A percentile compares a stretch with the other conserved stretches of the same genome.
Evolutionary conservation across 2,888 invertebrate species (phyloP).

Genomic region (Myopa tessellatipennis): DNA sequence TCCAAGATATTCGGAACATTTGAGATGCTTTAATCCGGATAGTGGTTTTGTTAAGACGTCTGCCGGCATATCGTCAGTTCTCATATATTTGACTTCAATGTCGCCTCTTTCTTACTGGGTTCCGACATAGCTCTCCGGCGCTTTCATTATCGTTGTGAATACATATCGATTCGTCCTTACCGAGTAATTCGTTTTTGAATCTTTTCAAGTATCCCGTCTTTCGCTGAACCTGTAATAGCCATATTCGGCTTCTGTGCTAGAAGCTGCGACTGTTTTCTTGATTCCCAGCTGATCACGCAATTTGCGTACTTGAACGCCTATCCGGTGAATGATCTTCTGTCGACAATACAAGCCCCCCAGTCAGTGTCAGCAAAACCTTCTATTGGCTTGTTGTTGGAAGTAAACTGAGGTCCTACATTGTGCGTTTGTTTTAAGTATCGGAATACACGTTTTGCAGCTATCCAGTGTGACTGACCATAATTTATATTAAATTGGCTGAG

Average conservation of each 20-base stretch:
- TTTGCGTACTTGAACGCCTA: conserved; percentile 40
- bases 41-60: not conserved
- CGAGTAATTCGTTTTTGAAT: conserved; percentile 27
- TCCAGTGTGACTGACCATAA: not conserved
- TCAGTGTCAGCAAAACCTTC: conserved; percentile 37
- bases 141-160: conserved; percentile 21
- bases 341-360: conserved; percentile 43
- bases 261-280: conserved; percentile 40
- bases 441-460: not conserved
- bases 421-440: not conserved
- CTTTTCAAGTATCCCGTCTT: conserved; percentile 40
- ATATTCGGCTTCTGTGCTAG: conserved; percentile 44
- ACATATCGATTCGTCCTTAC: not conserved
- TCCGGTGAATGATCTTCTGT: conserved; percentile 39
- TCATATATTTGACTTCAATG: conserved; percentile 32
- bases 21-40: not conserved
- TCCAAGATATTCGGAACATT: not conserved
- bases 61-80: conserved; percentile 29
- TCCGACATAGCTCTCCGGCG: conserved; percentile 1
- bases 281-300: conserved; percentile 33
- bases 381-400: not conserved
- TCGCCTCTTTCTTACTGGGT: conserved; percentile 11
- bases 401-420: not conserved
- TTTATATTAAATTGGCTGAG: not conserved
- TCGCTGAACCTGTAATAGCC: conserved; percentile 36